These are phyloP conservation scores for Heteronetta atricapilla DNA, from an alignment of 2,113 vertebrate genomes.

Conservation along the genomic window DNA sequence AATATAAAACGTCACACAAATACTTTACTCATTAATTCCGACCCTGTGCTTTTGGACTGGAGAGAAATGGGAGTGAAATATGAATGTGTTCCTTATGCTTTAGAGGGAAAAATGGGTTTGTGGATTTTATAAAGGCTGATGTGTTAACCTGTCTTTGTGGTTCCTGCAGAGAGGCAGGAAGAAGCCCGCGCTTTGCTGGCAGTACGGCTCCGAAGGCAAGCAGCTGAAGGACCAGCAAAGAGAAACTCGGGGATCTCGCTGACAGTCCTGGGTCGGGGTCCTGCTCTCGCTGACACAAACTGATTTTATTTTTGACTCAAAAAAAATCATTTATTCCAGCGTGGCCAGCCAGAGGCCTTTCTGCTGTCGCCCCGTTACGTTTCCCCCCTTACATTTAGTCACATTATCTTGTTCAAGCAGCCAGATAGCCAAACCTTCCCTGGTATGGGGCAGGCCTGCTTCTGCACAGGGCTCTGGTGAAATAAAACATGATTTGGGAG, in stretches of 20 bases:
- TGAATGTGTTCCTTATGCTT: constrained; percentile 45
- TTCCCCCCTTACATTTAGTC: neutral
- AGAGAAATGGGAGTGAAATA: constrained; percentile 46
- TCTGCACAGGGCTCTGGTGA: neutral
- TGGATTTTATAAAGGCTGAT: constrained; percentile 52
- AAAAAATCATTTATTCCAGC: neutral
- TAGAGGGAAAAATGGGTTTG: constrained; percentile 39
- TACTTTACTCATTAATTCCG: constrained; percentile 62
- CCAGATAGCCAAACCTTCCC: neutral
- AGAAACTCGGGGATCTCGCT: neutral
- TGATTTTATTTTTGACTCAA: neutral
- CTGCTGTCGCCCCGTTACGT: neutral
- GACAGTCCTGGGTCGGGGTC: neutral
- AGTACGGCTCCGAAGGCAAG: neutral
- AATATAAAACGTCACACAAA: constrained; percentile 64
- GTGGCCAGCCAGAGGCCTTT: neutral
- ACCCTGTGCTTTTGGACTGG: constrained; percentile 32
- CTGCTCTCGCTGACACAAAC: neutral
- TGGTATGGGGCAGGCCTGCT: neutral
- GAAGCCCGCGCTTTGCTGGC: neutral
- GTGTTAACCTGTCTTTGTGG: neutral
- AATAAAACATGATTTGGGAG: neutral
- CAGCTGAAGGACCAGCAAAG: neutral
- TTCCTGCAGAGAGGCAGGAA: neutral
- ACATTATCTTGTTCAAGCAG: neutral